Evolutionary conservation across 23 tunicate species (phyloP).

Genomic region (Ascidia mentula): DNA sequence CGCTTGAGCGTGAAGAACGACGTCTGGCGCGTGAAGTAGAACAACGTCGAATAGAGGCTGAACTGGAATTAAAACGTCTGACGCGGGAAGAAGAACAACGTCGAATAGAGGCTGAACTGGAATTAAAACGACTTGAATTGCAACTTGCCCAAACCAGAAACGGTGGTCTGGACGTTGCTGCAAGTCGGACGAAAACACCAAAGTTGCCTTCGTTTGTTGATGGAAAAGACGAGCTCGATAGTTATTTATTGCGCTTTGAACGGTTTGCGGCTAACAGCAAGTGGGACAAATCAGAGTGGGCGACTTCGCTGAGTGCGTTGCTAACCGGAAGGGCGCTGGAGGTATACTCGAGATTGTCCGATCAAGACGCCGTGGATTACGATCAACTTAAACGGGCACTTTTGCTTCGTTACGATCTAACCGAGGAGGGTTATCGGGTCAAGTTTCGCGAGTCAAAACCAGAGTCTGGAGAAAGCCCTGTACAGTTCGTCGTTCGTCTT

Average conservation of each 20-base stretch:
- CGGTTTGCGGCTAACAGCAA: constrained; percentile 21
- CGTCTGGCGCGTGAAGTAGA: too few species aligned
- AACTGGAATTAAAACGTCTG: background rate
- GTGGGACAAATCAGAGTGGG: constrained; percentile 19
- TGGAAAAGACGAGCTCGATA: constrained; percentile 41
- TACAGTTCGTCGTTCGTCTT: constrained; percentile 18
- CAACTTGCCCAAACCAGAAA: constrained; percentile 10
- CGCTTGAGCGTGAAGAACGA: constrained; percentile 15
- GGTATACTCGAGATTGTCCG: constrained; percentile 22
- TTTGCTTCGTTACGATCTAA: constrained; percentile 11
- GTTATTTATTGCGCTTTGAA: constrained; percentile 27
- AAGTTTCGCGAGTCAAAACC: constrained; percentile 28
- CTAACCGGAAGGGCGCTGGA: constrained; percentile 34
- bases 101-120: background rate
- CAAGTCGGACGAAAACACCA: constrained; percentile 14
- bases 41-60: too few species aligned
- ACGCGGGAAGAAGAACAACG: background rate
- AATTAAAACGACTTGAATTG: constrained; percentile 12
- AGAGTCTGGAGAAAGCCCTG: constrained; percentile 16
- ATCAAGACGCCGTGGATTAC: constrained; percentile 33
- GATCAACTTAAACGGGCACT: constrained; percentile 16
- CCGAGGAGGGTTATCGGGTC: constrained; percentile 26
- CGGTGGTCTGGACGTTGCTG: background rate
- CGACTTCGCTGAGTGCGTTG: constrained; percentile 26
- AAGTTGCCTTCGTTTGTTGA: constrained; percentile 34